Evolutionary conservation across 1,140 invertebrate species (phyloP).

Genomic region (Yoshiicerus persimilis): DNA sequence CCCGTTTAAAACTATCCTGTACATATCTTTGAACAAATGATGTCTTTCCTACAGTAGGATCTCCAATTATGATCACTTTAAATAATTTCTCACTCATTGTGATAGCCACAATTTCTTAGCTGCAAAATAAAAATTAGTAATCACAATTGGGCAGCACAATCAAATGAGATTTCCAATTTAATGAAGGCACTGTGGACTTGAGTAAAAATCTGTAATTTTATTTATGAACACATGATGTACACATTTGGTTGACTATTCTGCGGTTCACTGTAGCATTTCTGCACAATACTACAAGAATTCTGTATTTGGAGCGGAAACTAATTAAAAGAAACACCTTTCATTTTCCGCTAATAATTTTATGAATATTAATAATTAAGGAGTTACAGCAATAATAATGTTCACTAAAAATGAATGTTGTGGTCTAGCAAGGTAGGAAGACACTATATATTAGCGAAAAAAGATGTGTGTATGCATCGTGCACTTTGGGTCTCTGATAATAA

Average conservation of each 20-base stretch:
- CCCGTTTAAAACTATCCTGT: slow-evolving; percentile 56
- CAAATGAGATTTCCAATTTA: no score
- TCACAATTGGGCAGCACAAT: neutral
- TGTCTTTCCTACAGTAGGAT: slow-evolving; percentile 60
- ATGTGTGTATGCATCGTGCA: neutral
- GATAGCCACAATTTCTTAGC: neutral
- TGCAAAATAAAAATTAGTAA: neutral
- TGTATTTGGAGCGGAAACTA: no score
- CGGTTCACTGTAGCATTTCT: no score
- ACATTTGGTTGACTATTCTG: no score
- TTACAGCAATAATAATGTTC: neutral
- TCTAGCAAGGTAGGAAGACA: neutral
- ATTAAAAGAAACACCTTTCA: no score
- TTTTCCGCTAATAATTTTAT: neutral
- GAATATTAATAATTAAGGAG: neutral
- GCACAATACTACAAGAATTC: no score
- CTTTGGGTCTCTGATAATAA: neutral
- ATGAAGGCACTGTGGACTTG: no score
- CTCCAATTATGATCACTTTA: slow-evolving; percentile 61
- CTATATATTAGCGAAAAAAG: no score
- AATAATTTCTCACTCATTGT: slow-evolving; percentile 56
- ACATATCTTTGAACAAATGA: slow-evolving; percentile 60
- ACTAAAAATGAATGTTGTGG: neutral
- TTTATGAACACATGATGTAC: no score
- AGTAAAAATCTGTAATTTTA: no score